Evolutionary conservation across 2,888 invertebrate genomes (phyloP).

Genomic region (Ceriagrion tenellum): DNA sequence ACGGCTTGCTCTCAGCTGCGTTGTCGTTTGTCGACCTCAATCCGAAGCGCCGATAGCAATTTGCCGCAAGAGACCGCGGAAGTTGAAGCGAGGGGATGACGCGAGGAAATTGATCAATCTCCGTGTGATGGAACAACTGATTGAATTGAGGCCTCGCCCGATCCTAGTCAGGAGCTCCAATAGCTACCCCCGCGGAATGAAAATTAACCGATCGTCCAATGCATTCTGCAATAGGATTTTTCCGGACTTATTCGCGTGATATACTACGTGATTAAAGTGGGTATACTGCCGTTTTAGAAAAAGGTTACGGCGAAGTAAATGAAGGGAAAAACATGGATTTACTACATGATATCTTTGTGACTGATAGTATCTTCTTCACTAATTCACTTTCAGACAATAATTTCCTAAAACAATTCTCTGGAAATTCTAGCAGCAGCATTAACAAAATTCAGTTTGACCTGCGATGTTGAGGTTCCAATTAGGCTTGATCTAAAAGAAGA

Average conservation of each 20-base stretch:
- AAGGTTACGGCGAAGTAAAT: too few relatives aligned
- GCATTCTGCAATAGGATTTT: neutral
- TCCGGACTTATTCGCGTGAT: neutral
- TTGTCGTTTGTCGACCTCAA: neutral
- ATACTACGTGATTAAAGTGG: neutral
- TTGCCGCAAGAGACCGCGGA: neutral
- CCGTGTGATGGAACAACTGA: neutral
- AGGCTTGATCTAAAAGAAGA: too few relatives aligned
- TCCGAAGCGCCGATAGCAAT: neutral
- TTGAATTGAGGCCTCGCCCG: neutral
- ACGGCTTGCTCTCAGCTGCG: neutral
- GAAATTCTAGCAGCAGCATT: too few relatives aligned
- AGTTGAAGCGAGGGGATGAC: neutral
- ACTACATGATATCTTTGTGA: too few relatives aligned
- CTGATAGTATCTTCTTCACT: too few relatives aligned
- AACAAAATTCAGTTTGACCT: too few relatives aligned
- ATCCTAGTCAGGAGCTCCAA: neutral
- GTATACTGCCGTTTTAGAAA: neutral
- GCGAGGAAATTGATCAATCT: conserved; percentile 4
- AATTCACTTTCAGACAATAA: too few relatives aligned
- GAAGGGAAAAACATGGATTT: too few relatives aligned
- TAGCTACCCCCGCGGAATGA: neutral
- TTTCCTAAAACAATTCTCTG: too few relatives aligned
- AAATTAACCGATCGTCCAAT: neutral
- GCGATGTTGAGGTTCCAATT: too few relatives aligned